A percentile compares a stretch with the other conserved stretches of the same genome.
Evolutionary conservation across 1,140 invertebrate species (phyloP).

Genomic region (Drosophila baimaii): DNA sequence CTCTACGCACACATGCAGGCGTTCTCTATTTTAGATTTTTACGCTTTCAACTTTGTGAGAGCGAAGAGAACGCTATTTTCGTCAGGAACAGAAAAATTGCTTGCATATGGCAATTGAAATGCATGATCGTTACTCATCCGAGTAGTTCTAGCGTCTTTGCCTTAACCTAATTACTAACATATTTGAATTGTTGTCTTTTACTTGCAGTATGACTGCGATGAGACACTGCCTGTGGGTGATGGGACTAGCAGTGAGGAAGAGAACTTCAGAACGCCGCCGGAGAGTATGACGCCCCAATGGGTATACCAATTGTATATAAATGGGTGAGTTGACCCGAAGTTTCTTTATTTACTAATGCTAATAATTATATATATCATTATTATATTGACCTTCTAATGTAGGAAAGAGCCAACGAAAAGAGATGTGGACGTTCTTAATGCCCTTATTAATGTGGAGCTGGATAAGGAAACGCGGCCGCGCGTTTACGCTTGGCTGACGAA

Average conservation of each 20-base stretch:
- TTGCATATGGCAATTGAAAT: no score
- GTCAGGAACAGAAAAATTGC: no score
- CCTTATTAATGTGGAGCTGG: slow-evolving; percentile 85
- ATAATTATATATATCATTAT: not conserved
- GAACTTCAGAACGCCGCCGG: slow-evolving; percentile 85
- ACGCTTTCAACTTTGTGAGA: no score
- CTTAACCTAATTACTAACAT: no score
- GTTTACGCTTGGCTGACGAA: slow-evolving; percentile 89
- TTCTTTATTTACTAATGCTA: not conserved
- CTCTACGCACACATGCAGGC: no score
- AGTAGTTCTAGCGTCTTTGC: no score
- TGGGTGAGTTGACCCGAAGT: slow-evolving; percentile 42
- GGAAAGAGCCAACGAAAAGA: slow-evolving; percentile 88
- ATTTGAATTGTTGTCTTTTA: not conserved
- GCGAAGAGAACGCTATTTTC: no score
- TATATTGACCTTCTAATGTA: slow-evolving; percentile 74
- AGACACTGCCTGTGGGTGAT: not conserved
- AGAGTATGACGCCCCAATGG: slow-evolving; percentile 80
- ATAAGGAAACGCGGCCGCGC: slow-evolving; percentile 87
- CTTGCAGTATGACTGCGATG: slow-evolving; percentile 30
- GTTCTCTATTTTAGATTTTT: no score
- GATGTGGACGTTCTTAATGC: slow-evolving; percentile 90
- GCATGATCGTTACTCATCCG: no score
- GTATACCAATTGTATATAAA: slow-evolving; percentile 67
- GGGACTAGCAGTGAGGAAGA: slow-evolving; percentile 51